Conservation (phyloP, 2,797 vertebrate genomes). For the Thripadectes ignobilis region DNA sequence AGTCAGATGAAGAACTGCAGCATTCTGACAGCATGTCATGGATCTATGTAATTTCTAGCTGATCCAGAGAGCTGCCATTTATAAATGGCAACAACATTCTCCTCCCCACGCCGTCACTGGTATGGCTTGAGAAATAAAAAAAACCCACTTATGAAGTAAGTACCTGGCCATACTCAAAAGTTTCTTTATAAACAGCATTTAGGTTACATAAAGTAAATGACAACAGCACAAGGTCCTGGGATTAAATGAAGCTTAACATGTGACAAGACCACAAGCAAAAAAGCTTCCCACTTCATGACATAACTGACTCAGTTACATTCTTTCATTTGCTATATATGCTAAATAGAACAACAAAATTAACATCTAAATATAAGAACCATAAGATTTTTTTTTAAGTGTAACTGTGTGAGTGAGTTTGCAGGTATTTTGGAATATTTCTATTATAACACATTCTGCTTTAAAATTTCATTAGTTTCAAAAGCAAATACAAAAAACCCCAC, state of each 20-base stretch:
- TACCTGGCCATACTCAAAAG: neutral
- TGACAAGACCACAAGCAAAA: neutral
- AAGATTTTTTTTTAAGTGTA: neutral
- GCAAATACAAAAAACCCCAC: slow-evolving; percentile 16
- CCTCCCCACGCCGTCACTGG: neutral
- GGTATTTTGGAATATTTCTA: neutral
- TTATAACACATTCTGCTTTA: neutral
- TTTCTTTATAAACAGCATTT: neutral
- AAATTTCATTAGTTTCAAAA: neutral
- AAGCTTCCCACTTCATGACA: neutral
- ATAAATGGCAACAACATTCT: neutral
- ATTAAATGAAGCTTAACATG: slow-evolving; percentile 10
- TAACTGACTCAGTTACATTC: neutral
- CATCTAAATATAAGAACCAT: neutral
- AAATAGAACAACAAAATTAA: neutral
- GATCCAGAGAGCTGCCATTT: neutral
- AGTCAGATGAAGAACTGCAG: neutral
- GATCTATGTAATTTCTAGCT: slow-evolving; percentile 1
- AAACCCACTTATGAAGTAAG: neutral
- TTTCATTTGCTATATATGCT: neutral
- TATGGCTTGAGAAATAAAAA: neutral
- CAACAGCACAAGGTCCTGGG: neutral
- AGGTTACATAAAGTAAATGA: neutral
- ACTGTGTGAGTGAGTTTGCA: neutral
- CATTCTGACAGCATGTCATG: neutral